A percentile compares a stretch with the other conserved stretches of the same genome.
These are phyloP conservation scores for Myotis pilosus DNA, from an alignment of 2,797 vertebrate species.

Conservation along the genomic window DNA sequence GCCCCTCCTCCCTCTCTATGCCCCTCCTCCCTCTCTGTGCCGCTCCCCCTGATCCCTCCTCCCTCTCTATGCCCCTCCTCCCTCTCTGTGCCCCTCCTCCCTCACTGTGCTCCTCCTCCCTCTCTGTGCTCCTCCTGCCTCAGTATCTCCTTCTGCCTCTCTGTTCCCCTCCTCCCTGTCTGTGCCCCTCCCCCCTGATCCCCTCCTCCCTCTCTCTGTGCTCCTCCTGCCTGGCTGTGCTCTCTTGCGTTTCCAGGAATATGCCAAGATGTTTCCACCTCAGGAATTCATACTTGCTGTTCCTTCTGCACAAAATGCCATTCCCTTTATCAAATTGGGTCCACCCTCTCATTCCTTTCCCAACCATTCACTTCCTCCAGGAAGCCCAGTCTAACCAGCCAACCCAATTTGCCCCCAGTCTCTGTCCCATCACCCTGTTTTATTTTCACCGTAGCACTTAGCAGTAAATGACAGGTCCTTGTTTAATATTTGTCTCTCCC, in stretches of 20 bases:
- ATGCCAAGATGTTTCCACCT: neutral
- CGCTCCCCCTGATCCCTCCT: no score
- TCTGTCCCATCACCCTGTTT: neutral
- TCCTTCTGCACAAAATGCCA: neutral
- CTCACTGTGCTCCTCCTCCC: no score
- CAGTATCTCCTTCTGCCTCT: no score
- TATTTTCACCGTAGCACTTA: neutral
- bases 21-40: no score
- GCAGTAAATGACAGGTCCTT: neutral
- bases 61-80: no score
- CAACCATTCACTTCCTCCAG: neutral
- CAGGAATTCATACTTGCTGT: neutral
- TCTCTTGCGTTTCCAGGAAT: neutral
- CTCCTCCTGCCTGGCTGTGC: neutral
- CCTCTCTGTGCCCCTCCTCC: no score
- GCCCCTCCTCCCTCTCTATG: no score
- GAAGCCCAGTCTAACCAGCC: neutral
- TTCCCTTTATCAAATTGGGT: neutral
- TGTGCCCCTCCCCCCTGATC: no score
- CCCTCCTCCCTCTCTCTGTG: no score
- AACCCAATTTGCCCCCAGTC: neutral
- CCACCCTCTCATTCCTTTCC: neutral
- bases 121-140: no score
- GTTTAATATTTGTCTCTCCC: neutral
- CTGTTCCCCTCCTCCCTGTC: no score